Conservation (phyloP, 2,888 invertebrate genomes). For the Thymelicus acteon region DNA sequence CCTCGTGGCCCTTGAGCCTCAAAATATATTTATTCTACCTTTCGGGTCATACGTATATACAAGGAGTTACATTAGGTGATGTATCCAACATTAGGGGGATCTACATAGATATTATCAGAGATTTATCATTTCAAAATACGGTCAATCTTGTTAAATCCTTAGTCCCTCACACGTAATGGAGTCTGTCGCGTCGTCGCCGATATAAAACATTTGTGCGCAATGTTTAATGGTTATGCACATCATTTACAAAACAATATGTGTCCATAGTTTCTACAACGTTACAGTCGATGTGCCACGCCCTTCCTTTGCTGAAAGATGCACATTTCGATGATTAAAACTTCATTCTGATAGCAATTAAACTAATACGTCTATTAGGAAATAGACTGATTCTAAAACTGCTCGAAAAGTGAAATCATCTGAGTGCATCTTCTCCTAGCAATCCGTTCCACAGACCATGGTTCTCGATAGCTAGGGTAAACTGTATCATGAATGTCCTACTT, state of each 20-base stretch:
- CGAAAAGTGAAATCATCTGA: slow-evolving; percentile 10
- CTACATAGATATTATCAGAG: slow-evolving; percentile 62
- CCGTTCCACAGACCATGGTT: slow-evolving; percentile 10
- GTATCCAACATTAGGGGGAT: slow-evolving; percentile 73
- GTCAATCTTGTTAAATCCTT: slow-evolving; percentile 55
- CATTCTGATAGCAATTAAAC: background rate
- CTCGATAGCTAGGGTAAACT: slow-evolving; percentile 9
- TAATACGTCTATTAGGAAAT: background rate
- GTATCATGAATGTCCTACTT: slow-evolving; percentile 9
- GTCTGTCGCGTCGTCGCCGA: slow-evolving; percentile 69
- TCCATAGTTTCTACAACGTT: slow-evolving; percentile 15
- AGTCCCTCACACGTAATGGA: slow-evolving; percentile 65
- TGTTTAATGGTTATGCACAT: slow-evolving; percentile 40
- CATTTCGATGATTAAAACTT: background rate
- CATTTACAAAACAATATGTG: slow-evolving; percentile 31
- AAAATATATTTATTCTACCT: slow-evolving; percentile 72
- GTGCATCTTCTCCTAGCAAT: slow-evolving; percentile 15
- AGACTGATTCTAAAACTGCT: too few relatives aligned
- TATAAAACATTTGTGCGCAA: slow-evolving; percentile 71
- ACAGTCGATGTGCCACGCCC: slow-evolving; percentile 36
- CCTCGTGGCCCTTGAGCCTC: slow-evolving; percentile 66
- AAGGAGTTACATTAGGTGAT: slow-evolving; percentile 74
- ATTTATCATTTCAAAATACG: slow-evolving; percentile 58
- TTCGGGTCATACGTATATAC: slow-evolving; percentile 82
- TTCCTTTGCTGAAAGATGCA: slow-evolving; percentile 27